phyloP scores from a whole-genome alignment of 2,113 vertebrate species.

The Anguilla japonica region DNA sequence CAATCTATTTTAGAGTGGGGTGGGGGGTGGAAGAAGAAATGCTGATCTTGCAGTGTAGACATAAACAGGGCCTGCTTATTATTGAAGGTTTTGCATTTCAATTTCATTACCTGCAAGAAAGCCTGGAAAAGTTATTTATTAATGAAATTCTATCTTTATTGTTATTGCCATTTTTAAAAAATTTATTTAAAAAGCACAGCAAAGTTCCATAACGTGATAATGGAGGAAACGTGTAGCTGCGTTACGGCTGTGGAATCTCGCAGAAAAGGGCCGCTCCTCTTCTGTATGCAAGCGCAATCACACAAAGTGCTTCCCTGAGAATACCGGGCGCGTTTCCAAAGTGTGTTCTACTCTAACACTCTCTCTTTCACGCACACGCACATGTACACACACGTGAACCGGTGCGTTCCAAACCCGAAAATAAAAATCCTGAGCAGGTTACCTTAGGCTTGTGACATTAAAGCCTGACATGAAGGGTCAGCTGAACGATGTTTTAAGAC shows the following conservation, averaged over 20 bases:
- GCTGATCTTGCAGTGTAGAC: too few relatives aligned
- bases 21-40: slow-evolving; percentile 32
- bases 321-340: not conserved
- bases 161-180: too few relatives aligned
- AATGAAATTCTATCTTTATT: too few relatives aligned
- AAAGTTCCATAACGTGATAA: too few relatives aligned
- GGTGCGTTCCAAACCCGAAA: not conserved
- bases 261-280: not conserved
- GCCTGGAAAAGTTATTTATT: too few relatives aligned
- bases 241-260: not conserved
- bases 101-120: too few relatives aligned
- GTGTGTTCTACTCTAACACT: not conserved
- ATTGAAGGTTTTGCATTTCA: too few relatives aligned
- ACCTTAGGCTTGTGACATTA: too few relatives aligned
- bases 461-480: not conserved
- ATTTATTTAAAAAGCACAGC: too few relatives aligned
- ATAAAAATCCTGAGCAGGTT: not conserved
- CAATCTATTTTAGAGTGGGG: slow-evolving; percentile 10
- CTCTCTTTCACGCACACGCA: not conserved
- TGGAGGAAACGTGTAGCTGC: too few relatives aligned
- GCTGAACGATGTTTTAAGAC: not conserved
- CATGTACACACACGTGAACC: not conserved
- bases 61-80: too few relatives aligned
- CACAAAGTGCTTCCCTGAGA: not conserved
- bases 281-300: not conserved